phyloP scores from a whole-genome alignment of 2,113 vertebrate species.

The Promerops cafer region DNA sequence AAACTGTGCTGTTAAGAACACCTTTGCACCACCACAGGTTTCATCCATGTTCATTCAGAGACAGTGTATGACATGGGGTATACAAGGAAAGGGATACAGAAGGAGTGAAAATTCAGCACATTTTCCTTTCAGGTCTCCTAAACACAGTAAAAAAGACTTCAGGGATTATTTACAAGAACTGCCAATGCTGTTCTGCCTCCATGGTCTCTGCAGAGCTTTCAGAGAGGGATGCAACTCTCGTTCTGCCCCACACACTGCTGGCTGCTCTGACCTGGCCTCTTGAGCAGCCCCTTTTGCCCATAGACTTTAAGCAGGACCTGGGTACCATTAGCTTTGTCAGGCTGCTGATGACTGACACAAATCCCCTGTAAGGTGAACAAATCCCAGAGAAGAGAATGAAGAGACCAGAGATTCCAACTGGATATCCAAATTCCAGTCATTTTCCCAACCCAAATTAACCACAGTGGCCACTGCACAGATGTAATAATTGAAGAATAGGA shows the following conservation, averaged over 20 bases:
- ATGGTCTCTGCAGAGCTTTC: background rate
- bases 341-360: background rate
- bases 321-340: background rate
- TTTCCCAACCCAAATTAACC: constrained; percentile 5
- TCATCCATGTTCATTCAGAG: background rate
- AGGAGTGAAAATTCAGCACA: background rate
- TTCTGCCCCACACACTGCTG: background rate
- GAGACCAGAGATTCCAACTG: background rate
- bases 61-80: background rate
- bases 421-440: constrained; percentile 1
- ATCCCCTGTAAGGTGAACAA: background rate
- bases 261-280: background rate
- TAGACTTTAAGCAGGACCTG: background rate
- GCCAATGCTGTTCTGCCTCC: background rate
- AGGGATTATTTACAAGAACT: background rate
- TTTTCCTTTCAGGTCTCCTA: background rate
- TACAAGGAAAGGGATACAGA: background rate
- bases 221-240: background rate
- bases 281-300: background rate
- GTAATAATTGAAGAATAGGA: constrained; percentile 31
- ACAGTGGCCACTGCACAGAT: background rate
- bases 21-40: background rate
- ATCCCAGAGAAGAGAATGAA: background rate
- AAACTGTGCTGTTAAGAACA: background rate
- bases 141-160: background rate